phyloP scores from a whole-genome alignment of 2,888 invertebrate genomes.

The Amaurobius ferox region DNA sequence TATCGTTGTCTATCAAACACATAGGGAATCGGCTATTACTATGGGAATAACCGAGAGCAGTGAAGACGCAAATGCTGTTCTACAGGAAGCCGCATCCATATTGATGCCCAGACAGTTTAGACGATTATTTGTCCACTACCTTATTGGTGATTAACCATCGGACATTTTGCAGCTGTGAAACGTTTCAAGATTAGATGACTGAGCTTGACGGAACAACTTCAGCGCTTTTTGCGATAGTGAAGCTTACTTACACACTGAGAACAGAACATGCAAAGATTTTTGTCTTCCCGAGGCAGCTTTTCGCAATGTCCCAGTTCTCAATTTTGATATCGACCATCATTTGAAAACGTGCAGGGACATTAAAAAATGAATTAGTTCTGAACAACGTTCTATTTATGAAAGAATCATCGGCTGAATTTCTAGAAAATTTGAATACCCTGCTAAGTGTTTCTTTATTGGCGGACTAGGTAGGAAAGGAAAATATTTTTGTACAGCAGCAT shows the following conservation, averaged over 20 bases:
- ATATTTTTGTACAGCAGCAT: neutral
- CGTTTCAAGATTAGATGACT: neutral
- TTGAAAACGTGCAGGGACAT: neutral
- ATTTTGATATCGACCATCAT: neutral
- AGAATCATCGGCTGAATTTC: neutral
- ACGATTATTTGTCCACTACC: conserved; percentile 22
- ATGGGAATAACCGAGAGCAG: conserved; percentile 21
- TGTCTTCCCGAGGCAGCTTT: neutral
- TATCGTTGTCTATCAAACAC: conserved; percentile 33
- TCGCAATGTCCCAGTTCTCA: neutral
- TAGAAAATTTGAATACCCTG: neutral
- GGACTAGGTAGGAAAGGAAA: too few species aligned
- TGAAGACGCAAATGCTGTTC: conserved; percentile 30
- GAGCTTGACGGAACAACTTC: neutral
- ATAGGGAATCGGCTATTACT: conserved; percentile 37
- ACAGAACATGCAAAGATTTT: neutral
- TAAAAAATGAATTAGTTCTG: neutral
- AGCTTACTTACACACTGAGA: neutral
- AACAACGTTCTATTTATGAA: neutral
- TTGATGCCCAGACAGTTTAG: neutral
- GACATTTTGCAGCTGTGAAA: conserved; percentile 17
- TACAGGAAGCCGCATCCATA: conserved; percentile 15
- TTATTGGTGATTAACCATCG: conserved; percentile 25
- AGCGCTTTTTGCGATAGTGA: neutral
- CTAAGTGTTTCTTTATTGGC: conserved; percentile 1